Conservation (phyloP, 2,797 vertebrate genomes). For the Pygocentrus nattereri region DNA sequence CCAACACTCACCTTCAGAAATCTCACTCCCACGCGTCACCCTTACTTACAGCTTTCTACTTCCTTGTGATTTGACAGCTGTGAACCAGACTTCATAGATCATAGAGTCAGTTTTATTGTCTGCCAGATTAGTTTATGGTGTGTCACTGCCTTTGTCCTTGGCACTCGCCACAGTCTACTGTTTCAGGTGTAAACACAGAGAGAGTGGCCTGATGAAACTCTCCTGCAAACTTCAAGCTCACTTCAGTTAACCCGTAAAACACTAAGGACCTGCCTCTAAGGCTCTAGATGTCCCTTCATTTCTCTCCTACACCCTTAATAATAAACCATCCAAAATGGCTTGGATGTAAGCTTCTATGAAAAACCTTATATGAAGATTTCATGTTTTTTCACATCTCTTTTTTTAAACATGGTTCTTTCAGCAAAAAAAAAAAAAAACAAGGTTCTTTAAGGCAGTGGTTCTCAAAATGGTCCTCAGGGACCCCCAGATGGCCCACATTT, state of each 20-base stretch:
- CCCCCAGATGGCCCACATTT: too few species aligned
- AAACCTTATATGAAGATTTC: too few species aligned
- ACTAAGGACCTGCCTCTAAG: neutral
- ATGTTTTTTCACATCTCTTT: too few species aligned
- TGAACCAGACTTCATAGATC: neutral
- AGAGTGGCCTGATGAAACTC: neutral
- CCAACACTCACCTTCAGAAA: conserved; percentile 12
- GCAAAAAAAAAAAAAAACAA: too few species aligned
- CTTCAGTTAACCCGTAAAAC: neutral
- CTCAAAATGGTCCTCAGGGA: too few species aligned
- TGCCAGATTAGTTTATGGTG: neutral
- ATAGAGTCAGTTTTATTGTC: conserved; percentile 9
- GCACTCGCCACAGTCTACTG: neutral
- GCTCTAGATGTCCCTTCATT: too few species aligned
- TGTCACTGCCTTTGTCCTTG: neutral
- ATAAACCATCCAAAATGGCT: too few species aligned
- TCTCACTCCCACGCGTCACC: neutral
- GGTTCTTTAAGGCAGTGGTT: too few species aligned
- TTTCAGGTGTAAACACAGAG: neutral
- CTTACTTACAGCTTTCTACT: neutral
- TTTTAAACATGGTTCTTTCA: too few species aligned
- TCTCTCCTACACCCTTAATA: too few species aligned
- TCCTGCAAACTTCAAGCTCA: neutral
- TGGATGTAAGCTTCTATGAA: too few species aligned
- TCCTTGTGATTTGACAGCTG: neutral